Conservation (phyloP, 2,888 invertebrate species). For the Aphodius sticticus region DNA sequence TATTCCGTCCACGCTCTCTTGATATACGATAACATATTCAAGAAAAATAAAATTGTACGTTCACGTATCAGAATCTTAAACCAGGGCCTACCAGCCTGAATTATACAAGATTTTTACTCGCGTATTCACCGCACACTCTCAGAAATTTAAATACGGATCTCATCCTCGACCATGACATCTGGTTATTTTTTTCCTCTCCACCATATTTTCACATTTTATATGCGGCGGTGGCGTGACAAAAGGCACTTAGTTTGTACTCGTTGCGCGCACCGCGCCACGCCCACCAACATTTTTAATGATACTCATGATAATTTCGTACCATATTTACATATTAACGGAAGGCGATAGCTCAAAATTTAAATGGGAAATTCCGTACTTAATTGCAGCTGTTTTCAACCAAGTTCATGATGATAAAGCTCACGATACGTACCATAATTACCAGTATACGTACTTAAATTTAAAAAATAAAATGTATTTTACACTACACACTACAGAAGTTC, state of each 20-base stretch:
- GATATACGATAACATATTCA: not conserved
- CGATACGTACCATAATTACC: not conserved
- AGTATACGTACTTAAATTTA: not conserved
- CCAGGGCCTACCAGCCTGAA: not conserved
- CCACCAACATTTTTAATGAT: not conserved
- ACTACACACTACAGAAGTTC: no score
- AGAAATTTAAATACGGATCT: not conserved
- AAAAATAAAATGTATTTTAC: no score
- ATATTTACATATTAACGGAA: not conserved
- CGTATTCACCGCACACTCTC: not conserved
- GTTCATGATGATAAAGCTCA: not conserved
- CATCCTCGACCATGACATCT: not conserved
- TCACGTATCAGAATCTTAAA: not conserved
- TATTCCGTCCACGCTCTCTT: not conserved
- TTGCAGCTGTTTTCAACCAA: not conserved
- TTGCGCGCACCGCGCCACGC: not conserved
- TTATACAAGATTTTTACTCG: not conserved
- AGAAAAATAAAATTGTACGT: not conserved
- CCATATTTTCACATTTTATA: not conserved
- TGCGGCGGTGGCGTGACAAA: not conserved
- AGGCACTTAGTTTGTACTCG: not conserved
- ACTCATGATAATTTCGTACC: not conserved
- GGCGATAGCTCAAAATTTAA: not conserved
- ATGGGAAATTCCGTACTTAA: not conserved
- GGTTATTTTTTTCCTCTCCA: not conserved